Evolutionary conservation across 64 coral and sea anemone genomes (phyloP).

Genomic region (Platygyra sinensis): DNA sequence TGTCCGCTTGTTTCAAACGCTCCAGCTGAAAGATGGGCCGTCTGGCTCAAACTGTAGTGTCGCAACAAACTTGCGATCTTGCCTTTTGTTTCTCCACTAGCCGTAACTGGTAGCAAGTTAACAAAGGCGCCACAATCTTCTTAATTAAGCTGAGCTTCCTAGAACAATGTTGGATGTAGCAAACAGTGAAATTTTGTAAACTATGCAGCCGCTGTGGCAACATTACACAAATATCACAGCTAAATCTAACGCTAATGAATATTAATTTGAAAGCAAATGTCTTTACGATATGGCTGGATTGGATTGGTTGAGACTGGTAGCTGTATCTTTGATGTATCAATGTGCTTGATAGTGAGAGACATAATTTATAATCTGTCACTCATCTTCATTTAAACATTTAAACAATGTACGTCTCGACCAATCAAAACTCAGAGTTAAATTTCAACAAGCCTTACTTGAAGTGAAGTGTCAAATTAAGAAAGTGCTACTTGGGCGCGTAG

Average conservation of each 20-base stretch:
- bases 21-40: neutral
- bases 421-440: neutral
- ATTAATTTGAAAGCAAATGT: constrained; percentile 29
- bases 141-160: neutral
- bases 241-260: constrained; percentile 31
- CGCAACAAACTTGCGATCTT: neutral
- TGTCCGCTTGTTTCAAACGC: neutral
- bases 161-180: neutral
- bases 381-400: neutral
- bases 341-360: neutral
- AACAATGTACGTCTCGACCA: neutral
- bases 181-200: constrained; percentile 29
- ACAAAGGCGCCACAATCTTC: neutral
- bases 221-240: neutral
- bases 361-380: neutral
- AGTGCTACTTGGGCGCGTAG: neutral
- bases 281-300: neutral
- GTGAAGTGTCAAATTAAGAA: constrained; percentile 12
- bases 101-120: neutral
- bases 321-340: neutral
- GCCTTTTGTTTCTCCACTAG: neutral
- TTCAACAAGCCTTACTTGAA: neutral
- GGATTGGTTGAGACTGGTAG: neutral
- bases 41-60: too few species aligned
- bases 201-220: neutral